Conservation (phyloP, 2,888 invertebrate genomes). For the Therioaphis trifolii region DNA sequence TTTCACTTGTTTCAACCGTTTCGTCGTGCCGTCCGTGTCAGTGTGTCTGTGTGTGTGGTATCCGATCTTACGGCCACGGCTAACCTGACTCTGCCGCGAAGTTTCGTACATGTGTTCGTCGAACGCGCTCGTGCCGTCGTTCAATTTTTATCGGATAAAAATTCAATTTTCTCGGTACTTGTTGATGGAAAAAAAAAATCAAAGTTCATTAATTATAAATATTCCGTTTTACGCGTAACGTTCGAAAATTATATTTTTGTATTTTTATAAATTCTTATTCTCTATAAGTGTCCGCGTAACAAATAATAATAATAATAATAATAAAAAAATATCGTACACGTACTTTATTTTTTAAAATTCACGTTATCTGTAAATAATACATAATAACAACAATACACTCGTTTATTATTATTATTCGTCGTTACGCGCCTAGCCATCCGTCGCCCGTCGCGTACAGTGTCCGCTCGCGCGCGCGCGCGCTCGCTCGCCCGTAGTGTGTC, state of each 20-base stretch:
- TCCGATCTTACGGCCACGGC: constrained; percentile 52
- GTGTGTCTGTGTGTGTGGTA: constrained; percentile 62
- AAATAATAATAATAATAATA: no score
- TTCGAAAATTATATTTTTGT: no score
- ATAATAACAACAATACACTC: constrained; percentile 19
- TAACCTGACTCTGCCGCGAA: constrained; percentile 55
- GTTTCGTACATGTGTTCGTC: constrained; percentile 61
- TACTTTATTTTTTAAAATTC: neutral
- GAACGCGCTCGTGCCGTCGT: constrained; percentile 32
- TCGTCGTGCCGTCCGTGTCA: constrained; percentile 60
- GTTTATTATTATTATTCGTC: constrained; percentile 18
- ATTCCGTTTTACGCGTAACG: constrained; percentile 9
- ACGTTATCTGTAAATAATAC: neutral
- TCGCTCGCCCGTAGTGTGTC: constrained; percentile 47
- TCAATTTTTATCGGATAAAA: neutral
- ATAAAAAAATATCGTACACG: no score
- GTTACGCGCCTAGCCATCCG: neutral
- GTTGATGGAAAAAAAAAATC: constrained; percentile 18
- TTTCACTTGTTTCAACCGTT: constrained; percentile 64
- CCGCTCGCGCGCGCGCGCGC: constrained; percentile 25
- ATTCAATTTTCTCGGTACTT: neutral
- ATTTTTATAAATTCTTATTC: no score
- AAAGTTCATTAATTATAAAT: neutral
- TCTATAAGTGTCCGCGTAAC: no score
- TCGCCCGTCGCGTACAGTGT: constrained; percentile 24